Evolutionary conservation across 2,797 vertebrate species (phyloP).

Genomic region (Chelon labrosus): DNA sequence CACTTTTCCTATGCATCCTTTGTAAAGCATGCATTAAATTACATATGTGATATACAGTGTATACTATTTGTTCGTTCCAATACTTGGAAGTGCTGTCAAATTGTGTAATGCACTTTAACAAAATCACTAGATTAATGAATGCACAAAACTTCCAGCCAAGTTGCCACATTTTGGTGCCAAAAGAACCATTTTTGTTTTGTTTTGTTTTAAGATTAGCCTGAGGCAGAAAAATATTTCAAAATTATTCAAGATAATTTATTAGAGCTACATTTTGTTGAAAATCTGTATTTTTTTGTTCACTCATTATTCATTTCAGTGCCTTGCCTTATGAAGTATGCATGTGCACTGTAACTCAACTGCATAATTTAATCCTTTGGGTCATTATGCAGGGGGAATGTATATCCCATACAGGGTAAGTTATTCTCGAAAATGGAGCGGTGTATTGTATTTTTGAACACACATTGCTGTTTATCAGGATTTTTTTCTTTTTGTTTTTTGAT

Average conservation of each 20-base stretch:
- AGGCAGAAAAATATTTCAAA: conserved; percentile 35
- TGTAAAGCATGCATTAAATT: conserved; percentile 22
- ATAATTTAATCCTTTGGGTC: conserved; percentile 47
- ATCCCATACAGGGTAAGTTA: not conserved
- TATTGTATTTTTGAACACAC: no score
- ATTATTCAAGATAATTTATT: conserved; percentile 59
- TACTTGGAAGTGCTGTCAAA: conserved; percentile 33
- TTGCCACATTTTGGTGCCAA: conserved; percentile 37
- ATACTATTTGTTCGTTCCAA: not conserved
- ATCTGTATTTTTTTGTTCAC: conserved; percentile 34
- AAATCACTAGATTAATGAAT: conserved; percentile 52
- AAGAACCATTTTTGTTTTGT: conserved; percentile 6
- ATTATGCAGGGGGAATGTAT: conserved; percentile 23
- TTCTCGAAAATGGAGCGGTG: not conserved
- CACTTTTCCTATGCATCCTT: conserved; percentile 1
- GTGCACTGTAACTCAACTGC: conserved; percentile 17
- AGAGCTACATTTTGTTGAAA: conserved; percentile 41
- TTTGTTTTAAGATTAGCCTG: conserved; percentile 39
- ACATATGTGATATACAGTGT: not conserved
- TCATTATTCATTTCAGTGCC: conserved; percentile 50
- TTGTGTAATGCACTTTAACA: conserved; percentile 38
- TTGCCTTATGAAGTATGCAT: conserved; percentile 61
- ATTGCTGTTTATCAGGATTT: no score
- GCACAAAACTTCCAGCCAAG: conserved; percentile 36
- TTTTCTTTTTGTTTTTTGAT: no score